phyloP scores from a whole-genome alignment of 2,888 invertebrate genomes.

The Linhomoeus sp. region DNA sequence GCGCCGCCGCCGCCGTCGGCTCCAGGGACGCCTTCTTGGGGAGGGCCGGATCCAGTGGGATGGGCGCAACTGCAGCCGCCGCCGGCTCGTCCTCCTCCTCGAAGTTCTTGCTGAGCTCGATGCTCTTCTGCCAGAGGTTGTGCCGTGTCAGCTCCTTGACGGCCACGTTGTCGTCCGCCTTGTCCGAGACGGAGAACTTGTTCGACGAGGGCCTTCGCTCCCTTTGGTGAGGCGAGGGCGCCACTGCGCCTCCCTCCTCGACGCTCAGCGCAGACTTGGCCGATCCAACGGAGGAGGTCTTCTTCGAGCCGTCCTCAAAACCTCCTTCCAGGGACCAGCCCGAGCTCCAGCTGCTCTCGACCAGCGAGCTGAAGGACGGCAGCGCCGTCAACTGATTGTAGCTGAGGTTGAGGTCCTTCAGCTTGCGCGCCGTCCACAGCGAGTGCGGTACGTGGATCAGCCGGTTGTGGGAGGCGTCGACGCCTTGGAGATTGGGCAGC shows the following conservation, averaged over 20 bases:
- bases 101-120: conserved; percentile 13
- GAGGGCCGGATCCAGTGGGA: conserved; percentile 10
- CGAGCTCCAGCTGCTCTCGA: too few species aligned
- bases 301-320: too few species aligned
- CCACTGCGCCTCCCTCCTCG: too few species aligned
- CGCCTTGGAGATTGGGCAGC: conserved; percentile 45
- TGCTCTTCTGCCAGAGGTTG: conserved; percentile 40
- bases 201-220: too few species aligned
- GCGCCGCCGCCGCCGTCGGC: background rate
- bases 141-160: conserved; percentile 41
- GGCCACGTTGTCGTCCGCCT: too few species aligned
- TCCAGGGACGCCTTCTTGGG: conserved; percentile 9
- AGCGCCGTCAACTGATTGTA: conserved; percentile 65
- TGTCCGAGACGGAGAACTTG: too few species aligned
- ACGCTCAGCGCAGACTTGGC: too few species aligned
- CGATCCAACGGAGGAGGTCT: too few species aligned
- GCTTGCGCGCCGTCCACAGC: conserved; percentile 63
- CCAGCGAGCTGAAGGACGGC: conserved; percentile 29
- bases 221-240: too few species aligned
- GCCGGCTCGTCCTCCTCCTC: conserved; percentile 10
- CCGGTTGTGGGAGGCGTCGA: conserved; percentile 88
- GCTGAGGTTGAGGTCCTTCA: conserved; percentile 67
- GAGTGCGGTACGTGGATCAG: conserved; percentile 56
- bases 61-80: conserved; percentile 1
- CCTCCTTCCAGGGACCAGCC: too few species aligned